These are phyloP conservation scores for Scaptomyza polygonia DNA, from an alignment of 2,888 invertebrate species.

Conservation along the genomic window DNA sequence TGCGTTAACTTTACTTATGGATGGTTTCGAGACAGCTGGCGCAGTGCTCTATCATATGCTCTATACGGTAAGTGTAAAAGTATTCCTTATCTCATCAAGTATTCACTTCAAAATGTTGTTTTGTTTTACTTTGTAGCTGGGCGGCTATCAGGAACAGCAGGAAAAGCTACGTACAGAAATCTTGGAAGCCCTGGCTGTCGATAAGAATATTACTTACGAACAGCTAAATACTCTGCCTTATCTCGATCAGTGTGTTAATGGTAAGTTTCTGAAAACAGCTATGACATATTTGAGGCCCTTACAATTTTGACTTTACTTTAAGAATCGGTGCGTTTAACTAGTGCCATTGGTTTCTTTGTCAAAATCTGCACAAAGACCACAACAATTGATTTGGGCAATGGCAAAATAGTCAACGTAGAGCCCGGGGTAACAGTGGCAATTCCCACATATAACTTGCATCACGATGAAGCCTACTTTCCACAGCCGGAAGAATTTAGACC, in stretches of 20 bases:
- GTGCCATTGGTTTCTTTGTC: slow-evolving; percentile 61
- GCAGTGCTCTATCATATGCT: slow-evolving; percentile 68
- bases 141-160: slow-evolving; percentile 67
- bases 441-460: slow-evolving; percentile 78
- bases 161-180: slow-evolving; percentile 77
- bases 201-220: slow-evolving; percentile 70
- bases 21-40: slow-evolving; percentile 81
- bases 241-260: slow-evolving; percentile 81
- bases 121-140: slow-evolving; percentile 61
- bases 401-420: slow-evolving; percentile 58
- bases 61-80: slow-evolving; percentile 53
- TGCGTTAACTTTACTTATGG: slow-evolving; percentile 75
- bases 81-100: background rate
- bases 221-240: slow-evolving; percentile 72
- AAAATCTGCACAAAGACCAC: slow-evolving; percentile 67
- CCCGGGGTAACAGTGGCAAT: slow-evolving; percentile 74
- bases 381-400: slow-evolving; percentile 61
- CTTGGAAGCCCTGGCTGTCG: slow-evolving; percentile 28
- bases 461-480: slow-evolving; percentile 66
- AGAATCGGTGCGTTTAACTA: slow-evolving; percentile 79
- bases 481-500: slow-evolving; percentile 72
- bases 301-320: background rate
- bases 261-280: slow-evolving; percentile 50
- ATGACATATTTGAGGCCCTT: background rate
- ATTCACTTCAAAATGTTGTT: slow-evolving; percentile 6